Evolutionary conservation across 1,140 invertebrate species (phyloP), one percentile per base, ranked within the genome.

Genomic region (Formica selysi): DNA sequence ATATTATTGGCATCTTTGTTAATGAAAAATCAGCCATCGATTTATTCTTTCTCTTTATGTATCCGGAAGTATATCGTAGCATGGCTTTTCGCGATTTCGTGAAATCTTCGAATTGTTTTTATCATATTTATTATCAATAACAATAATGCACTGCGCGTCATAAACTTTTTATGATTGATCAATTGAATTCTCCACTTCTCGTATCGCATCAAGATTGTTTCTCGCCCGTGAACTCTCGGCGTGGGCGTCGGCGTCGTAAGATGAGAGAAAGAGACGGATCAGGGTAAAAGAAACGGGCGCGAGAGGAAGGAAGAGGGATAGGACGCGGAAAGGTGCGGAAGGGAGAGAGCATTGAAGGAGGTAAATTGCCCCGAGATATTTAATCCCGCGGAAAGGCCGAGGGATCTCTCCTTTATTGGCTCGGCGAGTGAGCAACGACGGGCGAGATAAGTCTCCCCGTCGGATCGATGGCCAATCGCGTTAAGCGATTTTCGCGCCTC

Each of bases 341-440:
- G 85, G 62, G 74, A 76, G 78, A 78, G 87, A 51, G 48, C 48
- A 67, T 91, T 71, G 87, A 89, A 88, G 76, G 87, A 88, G 90
- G 93, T 92, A 91, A 93, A 94, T 94, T 94, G 93, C 93, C 91
- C 87, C 71, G 90, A 92, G 94, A 94, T 94, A 93, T 95, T 94
- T 94, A 94, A 95, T 94, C 92, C 91, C 85, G 86, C 81, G 89
- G 85, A 92, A 94, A 92, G 93, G 90, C 91, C 90, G 85, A 89
- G 87, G 86, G 91, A 93, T 93, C 92, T 83, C 79, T 93, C 92
- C 91, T 94, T 94, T 94, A 94, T 94, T 94, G 93, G 93, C 91
- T 94, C 85, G 80, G 73, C 79, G 85, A 85, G 89, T 80, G 90
- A 88, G 86, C 91, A 92, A 91, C 85, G 91, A 91, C 85, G 90